These are phyloP conservation scores for Cordilura impudica DNA, from an alignment of 2,888 invertebrate genomes.

Conservation along the genomic window DNA sequence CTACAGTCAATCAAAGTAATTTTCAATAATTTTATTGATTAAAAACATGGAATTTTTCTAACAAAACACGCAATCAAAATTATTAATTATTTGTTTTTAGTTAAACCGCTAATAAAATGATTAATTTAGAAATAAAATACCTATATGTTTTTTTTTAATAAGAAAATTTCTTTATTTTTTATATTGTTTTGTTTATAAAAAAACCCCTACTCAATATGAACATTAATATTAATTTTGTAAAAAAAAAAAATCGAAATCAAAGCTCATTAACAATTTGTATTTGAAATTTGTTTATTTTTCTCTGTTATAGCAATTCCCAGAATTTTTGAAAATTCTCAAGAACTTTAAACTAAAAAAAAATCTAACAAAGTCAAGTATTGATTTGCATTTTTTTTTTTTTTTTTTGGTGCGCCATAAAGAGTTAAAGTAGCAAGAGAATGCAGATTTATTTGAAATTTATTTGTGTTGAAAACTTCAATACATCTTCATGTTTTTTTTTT, in stretches of 20 bases:
- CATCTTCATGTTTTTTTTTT: not conserved
- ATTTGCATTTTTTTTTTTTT: no score
- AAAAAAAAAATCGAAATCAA: no score
- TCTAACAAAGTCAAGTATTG: conserved; percentile 13
- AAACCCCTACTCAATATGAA: not conserved
- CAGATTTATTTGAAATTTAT: conserved; percentile 31
- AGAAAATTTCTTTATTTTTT: not conserved
- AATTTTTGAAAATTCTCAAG: conserved; percentile 39
- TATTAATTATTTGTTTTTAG: not conserved
- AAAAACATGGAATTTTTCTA: not conserved
- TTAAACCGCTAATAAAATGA: not conserved
- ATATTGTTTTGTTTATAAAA: not conserved
- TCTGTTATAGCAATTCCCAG: conserved; percentile 18
- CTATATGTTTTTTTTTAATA: not conserved
- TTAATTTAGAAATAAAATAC: not conserved
- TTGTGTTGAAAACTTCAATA: conserved; percentile 23
- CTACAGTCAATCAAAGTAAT: conserved; percentile 42
- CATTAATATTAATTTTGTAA: no score
- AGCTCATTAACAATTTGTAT: not conserved
- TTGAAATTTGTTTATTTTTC: conserved; percentile 15
- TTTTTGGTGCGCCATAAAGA: no score
- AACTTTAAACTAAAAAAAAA: conserved; percentile 34
- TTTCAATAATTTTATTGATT: conserved; percentile 61
- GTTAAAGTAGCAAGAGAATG: not conserved
- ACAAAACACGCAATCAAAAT: conserved; percentile 17